Evolutionary conservation across 2,888 invertebrate species (phyloP), one percentile per base, ranked within the genome.

Genomic region (Xylota sylvarum): DNA sequence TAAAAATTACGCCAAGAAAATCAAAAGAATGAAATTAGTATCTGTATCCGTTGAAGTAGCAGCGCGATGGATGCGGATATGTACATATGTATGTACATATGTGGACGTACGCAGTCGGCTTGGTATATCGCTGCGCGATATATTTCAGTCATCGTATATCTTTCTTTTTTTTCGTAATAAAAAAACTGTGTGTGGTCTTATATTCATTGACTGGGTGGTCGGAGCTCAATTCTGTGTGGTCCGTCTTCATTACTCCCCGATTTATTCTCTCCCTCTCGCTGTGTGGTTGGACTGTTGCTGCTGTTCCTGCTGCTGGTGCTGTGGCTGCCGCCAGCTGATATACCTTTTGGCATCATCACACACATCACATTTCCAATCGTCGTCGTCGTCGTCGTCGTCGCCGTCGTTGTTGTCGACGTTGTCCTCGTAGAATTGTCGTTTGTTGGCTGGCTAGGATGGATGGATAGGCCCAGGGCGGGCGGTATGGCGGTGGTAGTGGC

Each of bases 171-270:
- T 77, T 84, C 77, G 86, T 88, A 88, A 86, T 77, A 86, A 81
- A 88, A 64, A 88, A 69, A 70, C 88, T 81, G 88, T 89, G 89
- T 89, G 89, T 89, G 89, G 89, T 89, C 89, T 88, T 85, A 67
- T 81, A 88, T 88, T 88, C 82, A 84, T 88, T 84, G 87, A 84
- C 85, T 89, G 89, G 88, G 89, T 89, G 89, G 89, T 88, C 89
- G 89, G 81, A 67, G 85, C 87, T 88, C 77, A 84, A 89, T 88
- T 89, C 88, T 89, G 89, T 89, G 89, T 89, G 89, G 89, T 89
- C 89, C 82, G 88, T 88, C 88, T 89, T 88, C 88, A 88, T 89
- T 89, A 89, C 88, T 88, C 88, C 78, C 87, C 79, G 86, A 77
- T 73, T 82, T 73, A 69, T 81, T 74, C 69, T 70, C 73, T 83